These are phyloP conservation scores for Sula dactylatra DNA, from an alignment of 2,113 vertebrate species.

Conservation along the genomic window DNA sequence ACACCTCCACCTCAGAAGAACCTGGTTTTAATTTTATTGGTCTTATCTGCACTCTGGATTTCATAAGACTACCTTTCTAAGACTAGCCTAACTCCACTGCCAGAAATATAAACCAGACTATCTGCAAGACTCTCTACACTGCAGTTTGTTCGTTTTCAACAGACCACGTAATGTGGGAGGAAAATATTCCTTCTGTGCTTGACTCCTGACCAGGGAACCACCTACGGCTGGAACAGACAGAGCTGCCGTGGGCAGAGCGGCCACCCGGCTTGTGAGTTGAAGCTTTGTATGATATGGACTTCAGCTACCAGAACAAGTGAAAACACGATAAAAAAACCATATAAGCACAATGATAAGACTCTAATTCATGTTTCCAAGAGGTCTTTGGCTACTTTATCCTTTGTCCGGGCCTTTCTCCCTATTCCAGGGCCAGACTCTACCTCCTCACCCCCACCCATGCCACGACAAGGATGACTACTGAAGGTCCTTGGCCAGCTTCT, in stretches of 20 bases:
- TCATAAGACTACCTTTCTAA: not conserved
- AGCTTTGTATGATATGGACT: not conserved
- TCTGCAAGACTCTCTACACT: not conserved
- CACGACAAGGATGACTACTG: not conserved
- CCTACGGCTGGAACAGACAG: not conserved
- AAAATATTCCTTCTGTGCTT: not conserved
- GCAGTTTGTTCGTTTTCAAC: not conserved
- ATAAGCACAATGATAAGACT: not conserved
- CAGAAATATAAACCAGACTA: not conserved
- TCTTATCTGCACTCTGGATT: not conserved
- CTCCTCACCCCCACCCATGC: not conserved
- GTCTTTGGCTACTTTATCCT: not conserved
- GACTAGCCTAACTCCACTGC: not conserved
- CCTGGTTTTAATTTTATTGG: not conserved
- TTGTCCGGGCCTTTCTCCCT: not conserved
- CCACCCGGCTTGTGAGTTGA: not conserved
- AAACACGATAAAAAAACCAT: not conserved
- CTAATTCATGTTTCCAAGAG: not conserved
- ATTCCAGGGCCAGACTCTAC: not conserved
- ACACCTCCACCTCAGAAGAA: not conserved
- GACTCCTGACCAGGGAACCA: not conserved
- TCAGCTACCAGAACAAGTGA: not conserved
- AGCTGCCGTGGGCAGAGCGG: not conserved
- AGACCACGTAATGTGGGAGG: not conserved
- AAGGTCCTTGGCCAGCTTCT: not conserved